A percentile compares a stretch with the other conserved stretches of the same genome.
phyloP scores from a whole-genome alignment of 2,113 vertebrate genomes.

The Zapus hudsonius region DNA sequence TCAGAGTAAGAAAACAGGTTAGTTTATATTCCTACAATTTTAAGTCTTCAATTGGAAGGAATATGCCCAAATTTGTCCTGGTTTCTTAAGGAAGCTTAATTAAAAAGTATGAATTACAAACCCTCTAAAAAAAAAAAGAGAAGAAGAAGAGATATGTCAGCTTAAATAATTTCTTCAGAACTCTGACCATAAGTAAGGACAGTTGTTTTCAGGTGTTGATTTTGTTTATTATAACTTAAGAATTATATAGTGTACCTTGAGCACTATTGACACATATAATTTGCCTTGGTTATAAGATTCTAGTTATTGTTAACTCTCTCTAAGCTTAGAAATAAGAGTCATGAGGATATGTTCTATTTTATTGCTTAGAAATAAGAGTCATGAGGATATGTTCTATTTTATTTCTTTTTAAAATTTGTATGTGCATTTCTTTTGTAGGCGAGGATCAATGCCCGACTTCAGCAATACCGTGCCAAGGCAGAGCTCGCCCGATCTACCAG shows the following conservation, averaged over 20 bases:
- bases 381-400: constrained; percentile 41
- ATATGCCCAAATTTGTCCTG: constrained; percentile 29
- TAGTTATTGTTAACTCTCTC: constrained; percentile 28
- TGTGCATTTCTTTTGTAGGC: constrained; percentile 85
- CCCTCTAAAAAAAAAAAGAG: constrained; percentile 29
- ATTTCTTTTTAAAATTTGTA: constrained; percentile 41
- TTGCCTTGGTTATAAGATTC: not conserved
- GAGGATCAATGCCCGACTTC: constrained; percentile 95
- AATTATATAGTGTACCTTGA: constrained; percentile 3
- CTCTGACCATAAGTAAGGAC: not conserved
- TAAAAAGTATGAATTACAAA: constrained; percentile 1
- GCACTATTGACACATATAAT: not conserved
- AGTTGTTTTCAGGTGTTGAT: not conserved
- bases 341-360: constrained; percentile 41
- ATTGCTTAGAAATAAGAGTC: constrained; percentile 24
- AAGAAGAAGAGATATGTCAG: constrained; percentile 37
- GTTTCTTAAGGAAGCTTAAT: constrained; percentile 34
- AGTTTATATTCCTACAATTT: constrained; percentile 6
- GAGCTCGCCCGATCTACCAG: constrained; percentile 96
- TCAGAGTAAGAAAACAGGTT: constrained; percentile 54
- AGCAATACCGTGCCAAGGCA: constrained; percentile 96
- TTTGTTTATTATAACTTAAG: not conserved
- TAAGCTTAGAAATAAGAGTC: constrained; percentile 30
- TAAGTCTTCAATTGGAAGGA: constrained; percentile 22
- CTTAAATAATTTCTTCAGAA: constrained; percentile 40